phyloP scores from a whole-genome alignment of 2,888 invertebrate species.

The Metopia argyrocephala region DNA sequence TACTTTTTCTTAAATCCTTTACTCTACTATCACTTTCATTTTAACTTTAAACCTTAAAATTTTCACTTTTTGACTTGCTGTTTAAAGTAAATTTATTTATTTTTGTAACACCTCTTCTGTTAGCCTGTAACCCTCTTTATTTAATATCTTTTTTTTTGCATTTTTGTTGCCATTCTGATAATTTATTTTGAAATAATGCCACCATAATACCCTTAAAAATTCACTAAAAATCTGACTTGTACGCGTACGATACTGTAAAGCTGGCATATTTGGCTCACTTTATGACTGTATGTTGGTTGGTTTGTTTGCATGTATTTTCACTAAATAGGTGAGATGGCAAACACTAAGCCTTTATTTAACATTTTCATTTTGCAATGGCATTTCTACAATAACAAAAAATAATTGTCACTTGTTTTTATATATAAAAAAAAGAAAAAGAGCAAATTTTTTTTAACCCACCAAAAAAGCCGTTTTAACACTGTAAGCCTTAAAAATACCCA shows the following conservation, averaged over 20 bases:
- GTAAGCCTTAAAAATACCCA: slow-evolving; percentile 16
- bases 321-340: slow-evolving; percentile 12
- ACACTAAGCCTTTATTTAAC: slow-evolving; percentile 22
- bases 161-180: neutral
- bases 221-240: neutral
- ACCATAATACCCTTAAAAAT: slow-evolving; percentile 11
- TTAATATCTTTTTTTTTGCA: neutral
- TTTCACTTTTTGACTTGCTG: neutral
- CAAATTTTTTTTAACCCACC: slow-evolving; percentile 13
- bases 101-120: slow-evolving; percentile 10
- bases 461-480: slow-evolving; percentile 29
- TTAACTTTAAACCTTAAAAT: too few relatives aligned
- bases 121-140: neutral
- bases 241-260: neutral
- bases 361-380: slow-evolving; percentile 13
- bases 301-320: neutral
- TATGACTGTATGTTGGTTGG: neutral
- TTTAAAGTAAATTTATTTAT: slow-evolving; percentile 7
- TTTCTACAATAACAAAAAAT: neutral
- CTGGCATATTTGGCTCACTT: too few relatives aligned
- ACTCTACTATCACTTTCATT: too few relatives aligned
- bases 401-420: slow-evolving; percentile 1
- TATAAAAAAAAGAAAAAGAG: neutral
- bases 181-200: slow-evolving; percentile 10
- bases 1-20: too few relatives aligned